Base-by-base conservation (phyloP, 1,140 invertebrate species). In the Pararge aegeria region DNA sequence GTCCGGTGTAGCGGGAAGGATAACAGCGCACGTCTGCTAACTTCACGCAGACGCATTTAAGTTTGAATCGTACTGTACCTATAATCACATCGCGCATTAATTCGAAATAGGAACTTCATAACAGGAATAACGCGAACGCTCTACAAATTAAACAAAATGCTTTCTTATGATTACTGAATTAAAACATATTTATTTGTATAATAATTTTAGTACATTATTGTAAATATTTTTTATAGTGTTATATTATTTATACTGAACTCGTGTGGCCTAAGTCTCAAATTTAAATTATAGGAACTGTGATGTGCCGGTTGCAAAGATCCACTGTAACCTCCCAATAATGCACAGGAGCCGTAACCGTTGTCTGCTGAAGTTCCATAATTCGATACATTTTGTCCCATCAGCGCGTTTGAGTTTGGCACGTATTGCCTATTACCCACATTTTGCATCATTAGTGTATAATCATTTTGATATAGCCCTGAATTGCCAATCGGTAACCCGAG, bases 181-280 rank as follows among this genome's bases (percentile, higher is more conserved):
- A 24, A 4, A 24, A 24, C 2, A 24, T 7, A 24, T 24, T 24
- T 24, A 24, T 37, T 37, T 37, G n/a, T n/a, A n/a, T n/a, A n/a
- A n/a, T 37, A 10, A 37, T 37, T 37, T 10, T 37, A 7, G 24
- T 37, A 37, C n/a, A 37, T 37, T 37, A 12, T 2, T 37, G 3
- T 10, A 5, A 37, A 37, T 2, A 37, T 5, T 21, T 15, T 46
- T 16, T 29, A 49, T 24, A 49, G 6, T 29, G 46, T 49, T 27
- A 90, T 84, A 64, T 88, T 86, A 65, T 90, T 90, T 64, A 91
- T 77, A 50, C 80, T 87, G 66, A 90, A 90, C 64, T 91, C 89
- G 48, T 89, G 89, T 0, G 87, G 83, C 63, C 89, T 75, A 46
- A 91, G 70, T 64, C 90, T 75, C 66, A 90, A 74, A 66, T 91